Evolutionary conservation across 2,888 invertebrate genomes (phyloP).

Genomic region (Steromphala cineraria): DNA sequence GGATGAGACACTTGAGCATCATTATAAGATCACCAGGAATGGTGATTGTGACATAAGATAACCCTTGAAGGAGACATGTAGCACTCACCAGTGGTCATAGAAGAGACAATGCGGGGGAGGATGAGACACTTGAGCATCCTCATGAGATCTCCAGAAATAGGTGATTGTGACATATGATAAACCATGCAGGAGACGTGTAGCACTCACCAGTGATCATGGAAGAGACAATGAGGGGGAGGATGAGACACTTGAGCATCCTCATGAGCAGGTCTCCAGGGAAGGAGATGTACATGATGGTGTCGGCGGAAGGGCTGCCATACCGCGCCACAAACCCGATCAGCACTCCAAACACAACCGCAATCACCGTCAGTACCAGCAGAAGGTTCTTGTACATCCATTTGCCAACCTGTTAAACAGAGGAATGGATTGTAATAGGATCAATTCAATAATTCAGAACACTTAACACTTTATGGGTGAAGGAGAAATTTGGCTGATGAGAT

Average conservation of each 20-base stretch:
- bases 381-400: constrained; percentile 75
- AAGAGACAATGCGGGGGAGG: constrained; percentile 82
- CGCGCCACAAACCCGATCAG: constrained; percentile 79
- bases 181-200: neutral
- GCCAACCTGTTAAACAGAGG: constrained; percentile 45
- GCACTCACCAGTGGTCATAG: constrained; percentile 79
- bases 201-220: constrained; percentile 80
- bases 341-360: constrained; percentile 80
- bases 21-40: too few relatives aligned
- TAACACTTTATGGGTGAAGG: too few relatives aligned
- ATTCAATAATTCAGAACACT: too few relatives aligned
- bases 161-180: constrained; percentile 82
- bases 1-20: constrained; percentile 82
- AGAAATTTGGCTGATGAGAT: too few relatives aligned
- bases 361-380: constrained; percentile 80
- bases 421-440: neutral
- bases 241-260: constrained; percentile 83
- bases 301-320: constrained; percentile 75
- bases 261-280: constrained; percentile 84
- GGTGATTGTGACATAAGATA: too few relatives aligned
- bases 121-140: constrained; percentile 83
- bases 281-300: constrained; percentile 79
- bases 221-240: constrained; percentile 82
- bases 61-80: too few relatives aligned
- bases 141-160: constrained; percentile 65